These are phyloP conservation scores for Empidonax alnorum DNA, from an alignment of 2,113 vertebrate species.

Conservation along the genomic window DNA sequence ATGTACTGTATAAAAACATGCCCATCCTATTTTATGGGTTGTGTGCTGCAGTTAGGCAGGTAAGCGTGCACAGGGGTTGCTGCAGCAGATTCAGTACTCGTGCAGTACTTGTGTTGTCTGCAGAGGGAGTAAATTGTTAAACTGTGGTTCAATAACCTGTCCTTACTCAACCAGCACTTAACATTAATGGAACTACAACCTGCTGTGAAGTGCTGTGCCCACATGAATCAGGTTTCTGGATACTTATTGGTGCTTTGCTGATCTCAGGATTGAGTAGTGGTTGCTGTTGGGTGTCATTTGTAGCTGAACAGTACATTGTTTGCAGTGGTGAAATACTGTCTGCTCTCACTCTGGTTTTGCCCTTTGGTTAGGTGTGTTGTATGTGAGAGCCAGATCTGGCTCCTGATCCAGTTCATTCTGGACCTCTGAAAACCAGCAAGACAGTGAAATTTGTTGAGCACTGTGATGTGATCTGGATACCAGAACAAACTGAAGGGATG, in stretches of 20 bases:
- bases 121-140: conserved; percentile 22
- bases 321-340: background rate
- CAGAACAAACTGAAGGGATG: background rate
- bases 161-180: background rate
- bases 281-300: background rate
- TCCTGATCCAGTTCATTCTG: background rate
- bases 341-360: background rate
- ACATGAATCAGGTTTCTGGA: background rate
- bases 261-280: background rate
- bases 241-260: background rate
- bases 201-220: background rate
- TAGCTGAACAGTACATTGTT: background rate
- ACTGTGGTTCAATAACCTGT: conserved; percentile 4
- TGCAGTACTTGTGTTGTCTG: background rate
- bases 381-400: background rate
- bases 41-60: background rate
- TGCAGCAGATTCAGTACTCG: background rate
- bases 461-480: accelerated
- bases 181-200: background rate
- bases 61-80: background rate
- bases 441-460: background rate
- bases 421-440: background rate
- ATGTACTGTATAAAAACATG: background rate
- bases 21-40: background rate
- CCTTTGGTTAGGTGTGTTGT: background rate